Base-by-base conservation (phyloP, 2,797 vertebrate genomes). In the Acipenser ruthenus region DNA sequence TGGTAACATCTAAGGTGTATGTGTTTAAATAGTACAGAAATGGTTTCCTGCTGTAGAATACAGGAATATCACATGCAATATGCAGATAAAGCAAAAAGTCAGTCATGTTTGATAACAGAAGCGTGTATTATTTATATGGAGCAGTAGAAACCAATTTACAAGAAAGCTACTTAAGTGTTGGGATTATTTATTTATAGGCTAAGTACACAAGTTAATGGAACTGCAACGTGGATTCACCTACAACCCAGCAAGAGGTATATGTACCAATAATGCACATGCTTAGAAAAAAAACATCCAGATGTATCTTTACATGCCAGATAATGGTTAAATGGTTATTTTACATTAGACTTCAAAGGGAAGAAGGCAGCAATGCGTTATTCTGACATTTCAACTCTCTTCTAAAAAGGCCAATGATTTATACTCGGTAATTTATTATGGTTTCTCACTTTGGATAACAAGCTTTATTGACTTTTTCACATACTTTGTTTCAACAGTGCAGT, bases 101-200 rank as follows among this genome's bases (percentile, higher is more conserved):
- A 62, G 61, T 74, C 61, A 11, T 64, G 59, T 75, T 71, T 79
- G 80, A 75, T 82, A 79, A 79, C 75, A 75, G 78, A 87, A 80
- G 79, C 77, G 71, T 86, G 77, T 84, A 82, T 91, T 88, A 88
- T 90, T 89, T 88, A 91, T 89, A 81, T 69, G 80, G 81, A 80
- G 86, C 79, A 84, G 83, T 84, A 87, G 80, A 88, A 86, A 85
- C 85, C 86, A 87, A 83, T 90, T 89, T 88, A 87, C 80, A 83
- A 83, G 86, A 85, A 88, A 86, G 83, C 83, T 83, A 85, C 88
- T 89, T 89, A 85, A 84, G 81, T 79, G 83, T 70, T 68, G 67
- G 65, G 70, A 80, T 91, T 80, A 87, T 79, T 90, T 89, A 91
- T 88, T 90, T 82, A 89, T 87, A 84, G 87, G 79, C 69, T 62